Base-by-base conservation (phyloP, 1,140 invertebrate genomes). In the Drosophila yakuba region DNA sequence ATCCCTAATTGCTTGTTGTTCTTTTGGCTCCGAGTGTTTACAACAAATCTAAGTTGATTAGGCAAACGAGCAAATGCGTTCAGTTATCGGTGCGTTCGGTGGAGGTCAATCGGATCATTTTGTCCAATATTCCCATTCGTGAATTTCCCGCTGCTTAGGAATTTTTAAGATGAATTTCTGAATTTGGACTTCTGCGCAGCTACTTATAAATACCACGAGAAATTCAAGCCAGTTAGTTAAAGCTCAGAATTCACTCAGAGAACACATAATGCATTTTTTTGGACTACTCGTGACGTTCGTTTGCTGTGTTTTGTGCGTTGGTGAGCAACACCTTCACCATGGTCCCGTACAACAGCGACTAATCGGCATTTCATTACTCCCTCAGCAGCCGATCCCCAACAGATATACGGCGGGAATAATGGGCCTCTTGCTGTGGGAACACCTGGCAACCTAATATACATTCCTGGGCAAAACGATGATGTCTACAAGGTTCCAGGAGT, bases 401-500 rank as follows among this genome's bases (percentile, higher is more conserved):
- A 71, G 1, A 80, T 43, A 3, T 64, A 80, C 17, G 78, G 80
- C 23, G 78, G 78, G 3, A 78, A 64, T 32, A 35, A 71, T 52
- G 78, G 78, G 0, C 78, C 78, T 1, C 78, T 80, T 1, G 59
- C 76, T 8, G 64, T 76, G 4, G 78, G 78, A 1, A 11, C 43
- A 1, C 72, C 78, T 0, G 78, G 78, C 14, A 20, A 80, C 8
- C 78, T 77, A 47, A 66, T 80, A 3, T 80, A 80, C 10, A 73
- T 80, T 20, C 73, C 78, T 4, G 78, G 78, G 5, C 72, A 81
- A 3, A 81, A 80, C 25, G 68, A 78, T 14, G 74, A 74, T 0
- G 1, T 47, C 2, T 78, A 74, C 38, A 45, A 45, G 32, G 74
- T 79, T 23, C 69, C 80, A 4, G 75, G 80, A 8, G 80, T 79